A percentile compares a stretch with the other conserved stretches of the same genome.
Evolutionary conservation across 2,888 invertebrate genomes (phyloP).

Genomic region (Dysmachus trigonus): DNA sequence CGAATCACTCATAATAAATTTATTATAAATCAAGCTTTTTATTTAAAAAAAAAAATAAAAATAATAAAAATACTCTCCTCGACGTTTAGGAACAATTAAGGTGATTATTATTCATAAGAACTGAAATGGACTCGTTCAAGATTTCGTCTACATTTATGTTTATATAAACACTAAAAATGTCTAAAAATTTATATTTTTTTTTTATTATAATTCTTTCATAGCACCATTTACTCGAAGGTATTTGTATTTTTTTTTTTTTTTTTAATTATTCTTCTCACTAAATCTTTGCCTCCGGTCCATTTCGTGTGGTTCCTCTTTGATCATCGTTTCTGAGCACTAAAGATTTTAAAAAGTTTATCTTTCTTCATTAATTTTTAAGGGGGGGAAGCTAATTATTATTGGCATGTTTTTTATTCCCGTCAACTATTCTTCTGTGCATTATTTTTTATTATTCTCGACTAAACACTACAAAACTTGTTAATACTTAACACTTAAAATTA

Average conservation of each 20-base stretch:
- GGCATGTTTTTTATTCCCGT: neutral
- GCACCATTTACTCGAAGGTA: conserved; percentile 39
- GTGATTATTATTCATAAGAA: neutral
- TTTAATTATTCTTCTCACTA: conserved; percentile 11
- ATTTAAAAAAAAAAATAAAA: neutral
- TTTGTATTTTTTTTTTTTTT: conserved; percentile 9
- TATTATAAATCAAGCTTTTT: neutral
- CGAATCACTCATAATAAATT: neutral
- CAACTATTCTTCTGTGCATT: conserved; percentile 29
- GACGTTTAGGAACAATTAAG: conserved; percentile 22
- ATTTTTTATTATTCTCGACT: neutral
- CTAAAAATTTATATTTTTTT: conserved; percentile 35
- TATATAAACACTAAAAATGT: conserved; percentile 37
- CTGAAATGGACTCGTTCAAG: conserved; percentile 25
- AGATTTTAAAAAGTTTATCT: neutral
- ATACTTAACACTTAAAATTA: conserved; percentile 4
- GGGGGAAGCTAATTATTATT: conserved; percentile 5
- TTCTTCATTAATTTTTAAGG: neutral
- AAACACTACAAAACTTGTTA: neutral
- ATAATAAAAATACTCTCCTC: conserved; percentile 6
- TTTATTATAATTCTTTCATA: conserved; percentile 31
- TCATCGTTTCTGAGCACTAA: neutral
- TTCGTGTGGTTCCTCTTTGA: neutral
- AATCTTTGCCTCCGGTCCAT: conserved; percentile 18
- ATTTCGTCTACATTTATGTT: conserved; percentile 27